Conservation (phyloP, 2,797 vertebrate species). For the Sebastes diaconus region DNA sequence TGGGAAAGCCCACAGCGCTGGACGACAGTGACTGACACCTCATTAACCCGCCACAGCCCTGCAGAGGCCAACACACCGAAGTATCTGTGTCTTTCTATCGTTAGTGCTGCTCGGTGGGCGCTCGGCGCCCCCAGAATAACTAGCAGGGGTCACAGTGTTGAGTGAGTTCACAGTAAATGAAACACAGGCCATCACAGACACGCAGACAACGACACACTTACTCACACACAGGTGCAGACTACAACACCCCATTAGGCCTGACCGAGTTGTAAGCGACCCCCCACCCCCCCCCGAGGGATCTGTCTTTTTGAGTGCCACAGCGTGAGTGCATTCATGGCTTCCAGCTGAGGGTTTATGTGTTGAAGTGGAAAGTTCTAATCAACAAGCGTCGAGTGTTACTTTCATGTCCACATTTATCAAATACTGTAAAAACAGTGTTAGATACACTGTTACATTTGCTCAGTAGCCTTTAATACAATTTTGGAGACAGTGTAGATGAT, state of each 20-base stretch:
- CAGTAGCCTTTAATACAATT: background rate
- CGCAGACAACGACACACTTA: background rate
- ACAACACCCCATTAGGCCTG: conserved; percentile 40
- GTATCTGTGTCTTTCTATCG: conserved; percentile 53
- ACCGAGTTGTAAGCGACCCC: conserved; percentile 8
- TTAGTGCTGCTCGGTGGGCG: conserved; percentile 1
- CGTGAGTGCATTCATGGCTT: conserved; percentile 55
- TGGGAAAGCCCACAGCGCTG: background rate
- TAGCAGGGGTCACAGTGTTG: conserved; percentile 32
- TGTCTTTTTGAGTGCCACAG: conserved; percentile 29
- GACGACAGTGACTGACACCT: conserved; percentile 30
- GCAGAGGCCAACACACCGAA: conserved; percentile 7
- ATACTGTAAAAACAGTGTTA: background rate
- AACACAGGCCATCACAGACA: conserved; percentile 7
- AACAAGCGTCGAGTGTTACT: background rate
- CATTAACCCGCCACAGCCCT: conserved; percentile 34
- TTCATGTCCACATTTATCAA: background rate
- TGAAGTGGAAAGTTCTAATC: conserved; percentile 1
- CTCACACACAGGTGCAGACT: conserved; percentile 34
- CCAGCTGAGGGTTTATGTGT: background rate
- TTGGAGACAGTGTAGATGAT: background rate
- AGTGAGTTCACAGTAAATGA: conserved; percentile 30
- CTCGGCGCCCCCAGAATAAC: conserved; percentile 43
- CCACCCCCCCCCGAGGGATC: background rate
- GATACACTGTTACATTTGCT: background rate